Evolutionary conservation across 2,113 vertebrate genomes (phyloP).

Genomic region (Podocnemis expansa): DNA sequence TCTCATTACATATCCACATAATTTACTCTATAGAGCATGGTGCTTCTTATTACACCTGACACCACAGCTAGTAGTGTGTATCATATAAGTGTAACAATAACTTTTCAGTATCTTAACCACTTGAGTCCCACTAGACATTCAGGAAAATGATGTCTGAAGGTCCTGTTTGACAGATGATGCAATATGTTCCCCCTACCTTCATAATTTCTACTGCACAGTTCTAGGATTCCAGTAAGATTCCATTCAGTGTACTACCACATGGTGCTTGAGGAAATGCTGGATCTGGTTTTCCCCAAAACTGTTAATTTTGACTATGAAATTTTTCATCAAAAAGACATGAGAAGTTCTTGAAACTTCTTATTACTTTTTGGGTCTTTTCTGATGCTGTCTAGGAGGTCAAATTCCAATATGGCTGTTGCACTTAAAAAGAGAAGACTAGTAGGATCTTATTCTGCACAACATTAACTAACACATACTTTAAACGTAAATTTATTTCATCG

Average conservation of each 20-base stretch:
- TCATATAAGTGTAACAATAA: neutral
- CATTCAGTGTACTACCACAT: neutral
- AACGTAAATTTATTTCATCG: too few species aligned
- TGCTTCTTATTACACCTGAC: neutral
- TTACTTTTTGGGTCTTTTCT: accelerated
- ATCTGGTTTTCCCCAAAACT: neutral
- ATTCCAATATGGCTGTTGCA: neutral
- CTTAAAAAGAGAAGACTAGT: too few species aligned
- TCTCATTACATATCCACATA: neutral
- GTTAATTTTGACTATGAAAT: neutral
- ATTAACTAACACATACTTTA: too few species aligned
- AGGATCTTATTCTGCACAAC: too few species aligned
- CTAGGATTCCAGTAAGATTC: neutral
- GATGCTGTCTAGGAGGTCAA: neutral
- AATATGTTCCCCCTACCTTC: neutral
- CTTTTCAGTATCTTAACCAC: neutral
- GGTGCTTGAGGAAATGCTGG: neutral
- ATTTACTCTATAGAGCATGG: neutral
- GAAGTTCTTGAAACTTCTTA: neutral
- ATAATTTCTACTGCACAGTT: neutral
- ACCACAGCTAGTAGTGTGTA: neutral
- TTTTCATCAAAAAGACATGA: neutral
- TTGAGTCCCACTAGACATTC: neutral
- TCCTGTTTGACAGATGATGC: neutral
- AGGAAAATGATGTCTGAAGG: neutral